These are phyloP conservation scores for Chaunax sp. DNA, from an alignment of 2,797 vertebrate species.

Conservation along the genomic window DNA sequence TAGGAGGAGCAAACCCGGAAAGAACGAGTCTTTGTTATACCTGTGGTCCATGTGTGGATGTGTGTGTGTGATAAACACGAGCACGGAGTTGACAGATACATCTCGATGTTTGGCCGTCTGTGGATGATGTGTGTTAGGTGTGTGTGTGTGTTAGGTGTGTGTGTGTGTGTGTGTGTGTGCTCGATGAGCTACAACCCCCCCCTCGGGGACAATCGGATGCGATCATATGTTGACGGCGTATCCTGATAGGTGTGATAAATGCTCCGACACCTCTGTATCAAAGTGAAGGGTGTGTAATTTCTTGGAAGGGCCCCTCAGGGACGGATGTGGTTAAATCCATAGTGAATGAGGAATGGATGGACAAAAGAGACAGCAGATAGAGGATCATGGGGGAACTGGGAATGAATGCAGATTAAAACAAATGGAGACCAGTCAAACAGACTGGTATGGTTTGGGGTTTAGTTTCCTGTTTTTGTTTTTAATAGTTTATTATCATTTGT, in stretches of 20 bases:
- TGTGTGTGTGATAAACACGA: conserved; percentile 2
- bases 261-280: conserved; percentile 71
- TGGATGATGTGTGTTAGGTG: conserved; percentile 24
- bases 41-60: conserved; percentile 15
- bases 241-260: conserved; percentile 80
- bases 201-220: conserved; percentile 41
- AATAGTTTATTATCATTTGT: too few species aligned
- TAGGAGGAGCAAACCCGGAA: conserved; percentile 40
- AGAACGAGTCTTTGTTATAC: conserved; percentile 39
- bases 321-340: conserved; percentile 67
- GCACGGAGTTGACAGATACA: conserved; percentile 44
- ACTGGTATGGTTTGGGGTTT: neutral
- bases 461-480: too few species aligned
- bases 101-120: conserved; percentile 53
- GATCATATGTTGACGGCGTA: conserved; percentile 68
- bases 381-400: conserved; percentile 41
- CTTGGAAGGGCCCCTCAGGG: conserved; percentile 65
- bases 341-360: conserved; percentile 75
- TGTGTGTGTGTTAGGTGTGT: conserved; percentile 22
- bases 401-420: conserved; percentile 54
- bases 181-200: conserved; percentile 17
- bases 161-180: conserved; percentile 27
- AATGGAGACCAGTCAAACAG: conserved; percentile 59
- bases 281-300: conserved; percentile 75
- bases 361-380: conserved; percentile 44